Conservation (phyloP, 2,113 vertebrate genomes). For the Limnothrissa miodon region DNA sequence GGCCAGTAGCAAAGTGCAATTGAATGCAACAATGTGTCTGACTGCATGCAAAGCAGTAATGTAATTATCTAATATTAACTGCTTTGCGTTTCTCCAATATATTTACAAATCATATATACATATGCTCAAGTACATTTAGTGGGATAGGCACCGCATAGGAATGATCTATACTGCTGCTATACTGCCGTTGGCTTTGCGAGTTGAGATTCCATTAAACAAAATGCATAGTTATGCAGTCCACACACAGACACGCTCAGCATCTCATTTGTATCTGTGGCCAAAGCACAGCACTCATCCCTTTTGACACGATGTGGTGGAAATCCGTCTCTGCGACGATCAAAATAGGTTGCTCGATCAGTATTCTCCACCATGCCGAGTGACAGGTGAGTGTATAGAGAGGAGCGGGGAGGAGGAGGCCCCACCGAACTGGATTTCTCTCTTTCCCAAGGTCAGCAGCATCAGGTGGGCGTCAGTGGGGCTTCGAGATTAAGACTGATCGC, state of each 20-base stretch:
- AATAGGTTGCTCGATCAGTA: constrained; percentile 51
- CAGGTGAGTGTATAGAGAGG: constrained; percentile 44
- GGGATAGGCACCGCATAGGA: no score
- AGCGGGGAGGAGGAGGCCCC: constrained; percentile 33
- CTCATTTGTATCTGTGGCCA: background rate
- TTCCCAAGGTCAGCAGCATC: constrained; percentile 44
- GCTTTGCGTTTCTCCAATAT: background rate
- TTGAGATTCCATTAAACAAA: background rate
- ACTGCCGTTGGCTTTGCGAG: background rate
- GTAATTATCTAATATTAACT: background rate
- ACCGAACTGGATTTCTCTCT: constrained; percentile 35
- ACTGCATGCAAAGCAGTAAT: background rate
- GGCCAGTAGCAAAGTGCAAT: background rate
- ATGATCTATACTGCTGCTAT: no score
- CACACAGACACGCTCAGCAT: background rate
- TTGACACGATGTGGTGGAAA: background rate
- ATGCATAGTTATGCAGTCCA: background rate
- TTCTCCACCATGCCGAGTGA: constrained; percentile 27
- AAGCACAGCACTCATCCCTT: background rate
- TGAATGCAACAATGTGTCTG: background rate
- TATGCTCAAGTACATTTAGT: background rate
- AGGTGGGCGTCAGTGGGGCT: constrained; percentile 35
- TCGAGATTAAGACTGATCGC: constrained; percentile 48
- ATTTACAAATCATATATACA: background rate
- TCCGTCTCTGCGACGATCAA: constrained; percentile 36